Percentiles rank a stretch among this genome's conserved stretches.
Evolutionary conservation across 2,113 vertebrate genomes (phyloP).

Genomic region (Sylvilagus bachmani): DNA sequence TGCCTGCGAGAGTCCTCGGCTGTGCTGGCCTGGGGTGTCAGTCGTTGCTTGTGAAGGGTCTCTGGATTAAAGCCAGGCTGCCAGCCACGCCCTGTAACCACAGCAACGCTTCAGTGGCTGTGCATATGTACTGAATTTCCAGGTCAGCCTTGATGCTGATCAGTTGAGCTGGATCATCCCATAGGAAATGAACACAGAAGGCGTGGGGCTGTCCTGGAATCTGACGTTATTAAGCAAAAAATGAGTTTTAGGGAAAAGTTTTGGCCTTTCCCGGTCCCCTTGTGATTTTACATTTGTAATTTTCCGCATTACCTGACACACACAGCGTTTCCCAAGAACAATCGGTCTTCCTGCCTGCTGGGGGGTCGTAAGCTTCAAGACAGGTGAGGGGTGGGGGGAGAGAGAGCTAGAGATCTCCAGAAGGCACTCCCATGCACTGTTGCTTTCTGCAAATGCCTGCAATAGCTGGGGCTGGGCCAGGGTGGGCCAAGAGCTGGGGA

Average conservation of each 20-base stretch:
- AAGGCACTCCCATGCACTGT: too few relatives aligned
- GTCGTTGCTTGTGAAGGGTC: not conserved
- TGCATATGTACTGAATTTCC: slow-evolving; percentile 72
- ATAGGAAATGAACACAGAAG: slow-evolving; percentile 73
- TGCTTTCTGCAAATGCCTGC: too few relatives aligned
- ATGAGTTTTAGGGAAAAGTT: slow-evolving; percentile 11
- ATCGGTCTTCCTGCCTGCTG: not conserved
- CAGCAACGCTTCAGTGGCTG: not conserved
- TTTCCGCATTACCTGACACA: not conserved
- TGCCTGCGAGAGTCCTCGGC: not conserved
- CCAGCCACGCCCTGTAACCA: slow-evolving; percentile 20
- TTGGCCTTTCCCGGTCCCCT: not conserved
- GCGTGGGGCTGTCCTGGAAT: slow-evolving; percentile 52
- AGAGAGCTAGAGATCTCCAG: too few relatives aligned
- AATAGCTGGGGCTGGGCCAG: too few relatives aligned
- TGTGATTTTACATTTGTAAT: not conserved
- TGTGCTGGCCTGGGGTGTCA: not conserved
- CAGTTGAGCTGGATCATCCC: slow-evolving; percentile 64
- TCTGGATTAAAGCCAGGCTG: not conserved
- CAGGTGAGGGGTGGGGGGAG: too few relatives aligned
- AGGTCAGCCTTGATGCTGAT: slow-evolving; percentile 61
- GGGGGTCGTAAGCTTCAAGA: not conserved
- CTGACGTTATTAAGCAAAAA: slow-evolving; percentile 64
- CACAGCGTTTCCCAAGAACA: not conserved
- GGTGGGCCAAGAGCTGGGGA: too few relatives aligned